A percentile compares a stretch with the other conserved stretches of the same genome.
These are phyloP conservation scores for Mesochorus sp. DNA, from an alignment of 2,888 invertebrate species.

Conservation along the genomic window DNA sequence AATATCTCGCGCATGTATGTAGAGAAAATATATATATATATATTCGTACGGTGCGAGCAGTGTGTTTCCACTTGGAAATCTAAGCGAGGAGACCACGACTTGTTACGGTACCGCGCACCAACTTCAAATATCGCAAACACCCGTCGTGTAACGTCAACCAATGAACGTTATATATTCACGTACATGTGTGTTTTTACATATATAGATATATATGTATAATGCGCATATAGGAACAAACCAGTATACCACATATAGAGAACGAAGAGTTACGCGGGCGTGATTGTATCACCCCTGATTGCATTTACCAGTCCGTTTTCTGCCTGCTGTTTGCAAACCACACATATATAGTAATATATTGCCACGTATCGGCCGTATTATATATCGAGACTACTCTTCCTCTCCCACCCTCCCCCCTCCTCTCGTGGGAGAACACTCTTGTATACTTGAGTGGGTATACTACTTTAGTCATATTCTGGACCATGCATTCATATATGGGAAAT, in stretches of 20 bases:
- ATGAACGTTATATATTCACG: slow-evolving; percentile 12
- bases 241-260: slow-evolving; percentile 29
- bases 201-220: not conserved
- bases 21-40: not conserved
- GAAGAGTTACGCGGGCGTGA: slow-evolving; percentile 59
- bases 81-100: not conserved
- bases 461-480: slow-evolving; percentile 1
- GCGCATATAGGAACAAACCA: slow-evolving; percentile 21
- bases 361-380: slow-evolving; percentile 66
- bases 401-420: not conserved
- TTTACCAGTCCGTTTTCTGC: slow-evolving; percentile 63
- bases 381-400: slow-evolving; percentile 29
- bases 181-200: not conserved
- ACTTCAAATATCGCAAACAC: not conserved
- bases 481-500: slow-evolving; percentile 12
- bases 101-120: slow-evolving; percentile 8
- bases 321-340: slow-evolving; percentile 71
- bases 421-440: slow-evolving; percentile 44
- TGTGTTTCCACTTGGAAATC: not conserved
- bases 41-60: not conserved
- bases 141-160: slow-evolving; percentile 4
- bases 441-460: slow-evolving; percentile 38
- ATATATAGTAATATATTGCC: slow-evolving; percentile 67
- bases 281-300: slow-evolving; percentile 68
- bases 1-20: not conserved